These are phyloP conservation scores for Diorhabda elongata DNA, from an alignment of 1,140 invertebrate genomes.

Conservation along the genomic window DNA sequence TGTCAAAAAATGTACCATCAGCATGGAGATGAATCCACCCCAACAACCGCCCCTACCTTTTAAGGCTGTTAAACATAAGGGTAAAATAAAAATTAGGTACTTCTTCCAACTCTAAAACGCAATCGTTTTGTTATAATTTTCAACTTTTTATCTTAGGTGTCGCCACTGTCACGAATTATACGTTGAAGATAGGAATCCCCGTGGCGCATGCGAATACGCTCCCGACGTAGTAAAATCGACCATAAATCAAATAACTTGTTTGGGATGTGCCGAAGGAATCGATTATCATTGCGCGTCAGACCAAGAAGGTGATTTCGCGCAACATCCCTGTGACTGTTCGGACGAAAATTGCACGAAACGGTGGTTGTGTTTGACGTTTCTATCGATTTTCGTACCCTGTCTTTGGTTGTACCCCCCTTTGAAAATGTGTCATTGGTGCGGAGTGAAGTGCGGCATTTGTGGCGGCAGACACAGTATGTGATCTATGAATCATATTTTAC, in stretches of 20 bases:
- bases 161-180: constrained; percentile 60
- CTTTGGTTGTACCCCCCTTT: constrained; percentile 89
- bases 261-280: constrained; percentile 76
- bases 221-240: constrained; percentile 78
- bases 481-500: constrained; percentile 16
- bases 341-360: constrained; percentile 58
- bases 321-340: constrained; percentile 74
- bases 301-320: constrained; percentile 72
- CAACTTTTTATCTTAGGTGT: constrained; percentile 26
- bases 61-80: constrained; percentile 21
- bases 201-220: constrained; percentile 82
- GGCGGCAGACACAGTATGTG: constrained; percentile 68
- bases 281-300: constrained; percentile 91
- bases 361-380: constrained; percentile 81
- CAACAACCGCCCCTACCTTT: constrained; percentile 25
- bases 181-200: constrained; percentile 71
- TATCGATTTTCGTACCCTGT: constrained; percentile 86
- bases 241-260: constrained; percentile 79
- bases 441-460: constrained; percentile 70
- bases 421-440: constrained; percentile 77
- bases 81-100: constrained; percentile 40
- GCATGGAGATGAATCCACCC: constrained; percentile 41
- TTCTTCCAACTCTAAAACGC: not conserved
- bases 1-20: constrained; percentile 55
- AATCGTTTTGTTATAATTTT: not conserved